Evolutionary conservation across 2,888 invertebrate genomes (phyloP).

Genomic region (Allolobophora icterica): DNA sequence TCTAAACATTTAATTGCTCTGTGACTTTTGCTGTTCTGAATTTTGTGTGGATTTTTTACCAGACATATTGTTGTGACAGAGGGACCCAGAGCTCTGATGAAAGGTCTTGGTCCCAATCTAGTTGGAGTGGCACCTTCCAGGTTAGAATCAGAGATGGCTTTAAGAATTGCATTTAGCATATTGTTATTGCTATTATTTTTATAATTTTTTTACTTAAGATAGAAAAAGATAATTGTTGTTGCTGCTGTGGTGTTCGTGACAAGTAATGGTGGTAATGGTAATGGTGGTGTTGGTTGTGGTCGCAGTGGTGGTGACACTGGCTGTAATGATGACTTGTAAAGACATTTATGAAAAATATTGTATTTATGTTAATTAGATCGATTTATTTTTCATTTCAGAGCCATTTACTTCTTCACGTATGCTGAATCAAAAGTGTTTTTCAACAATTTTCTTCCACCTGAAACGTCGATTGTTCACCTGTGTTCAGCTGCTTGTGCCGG

Average conservation of each 20-base stretch:
- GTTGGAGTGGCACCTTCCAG: slow-evolving; percentile 95
- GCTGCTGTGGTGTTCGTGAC: too few relatives aligned
- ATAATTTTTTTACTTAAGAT: not conserved
- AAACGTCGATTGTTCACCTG: slow-evolving; percentile 68
- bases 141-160: slow-evolving; percentile 56
- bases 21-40: not conserved
- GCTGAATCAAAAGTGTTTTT: slow-evolving; percentile 75
- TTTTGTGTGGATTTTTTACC: slow-evolving; percentile 28
- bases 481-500: slow-evolving; percentile 92
- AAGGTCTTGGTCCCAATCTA: slow-evolving; percentile 95
- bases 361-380: not conserved
- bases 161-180: not conserved
- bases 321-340: not conserved
- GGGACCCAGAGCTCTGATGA: slow-evolving; percentile 90
- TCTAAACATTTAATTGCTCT: too few relatives aligned
- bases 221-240: too few relatives aligned
- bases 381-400: slow-evolving; percentile 71
- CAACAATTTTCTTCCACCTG: slow-evolving; percentile 25
- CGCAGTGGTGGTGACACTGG: not conserved
- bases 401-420: slow-evolving; percentile 98
- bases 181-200: not conserved
- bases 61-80: slow-evolving; percentile 91
- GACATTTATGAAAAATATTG: not conserved
- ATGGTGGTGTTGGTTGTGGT: not conserved
- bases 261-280: too few relatives aligned